phyloP scores from a whole-genome alignment of 2,888 invertebrate genomes.

The Lacanobia wlatinum region DNA sequence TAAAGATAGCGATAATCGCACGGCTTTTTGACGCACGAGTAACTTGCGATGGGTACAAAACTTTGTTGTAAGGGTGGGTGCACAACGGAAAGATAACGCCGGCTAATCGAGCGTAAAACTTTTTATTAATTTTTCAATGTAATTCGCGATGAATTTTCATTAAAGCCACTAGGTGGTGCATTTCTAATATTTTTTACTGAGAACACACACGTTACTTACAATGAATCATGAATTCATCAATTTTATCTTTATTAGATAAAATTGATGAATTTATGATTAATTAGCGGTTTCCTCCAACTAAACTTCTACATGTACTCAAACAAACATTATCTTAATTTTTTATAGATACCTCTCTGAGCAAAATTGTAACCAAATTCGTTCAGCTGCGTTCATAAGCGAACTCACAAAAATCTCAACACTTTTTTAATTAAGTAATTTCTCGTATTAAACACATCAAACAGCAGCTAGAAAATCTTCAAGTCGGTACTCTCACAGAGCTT shows the following conservation, averaged over 20 bases:
- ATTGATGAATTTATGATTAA: too few species aligned
- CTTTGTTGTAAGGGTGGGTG: slow-evolving; percentile 42
- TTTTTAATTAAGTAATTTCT: background rate
- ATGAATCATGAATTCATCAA: background rate
- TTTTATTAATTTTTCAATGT: slow-evolving; percentile 46
- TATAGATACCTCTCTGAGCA: too few species aligned
- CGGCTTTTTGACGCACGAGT: slow-evolving; percentile 51
- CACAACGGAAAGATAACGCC: slow-evolving; percentile 32
- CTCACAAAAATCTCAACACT: background rate
- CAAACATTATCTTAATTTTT: background rate
- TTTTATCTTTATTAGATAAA: background rate
- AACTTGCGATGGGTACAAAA: slow-evolving; percentile 29
- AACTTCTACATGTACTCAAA: background rate
- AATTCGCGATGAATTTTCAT: slow-evolving; percentile 45
- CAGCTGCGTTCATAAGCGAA: background rate
- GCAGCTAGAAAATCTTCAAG: slow-evolving; percentile 8
- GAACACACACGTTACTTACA: slow-evolving; percentile 2
- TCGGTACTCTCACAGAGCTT: slow-evolving; percentile 1
- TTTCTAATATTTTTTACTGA: slow-evolving; percentile 1
- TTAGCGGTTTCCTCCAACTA: background rate
- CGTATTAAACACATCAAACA: background rate
- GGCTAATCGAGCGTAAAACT: slow-evolving; percentile 51
- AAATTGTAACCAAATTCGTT: too few species aligned
- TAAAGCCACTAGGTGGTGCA: slow-evolving; percentile 22
- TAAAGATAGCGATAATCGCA: slow-evolving; percentile 55